These are phyloP conservation scores for Rhyzopertha dominica DNA, from an alignment of 1,140 invertebrate genomes.

Conservation along the genomic window DNA sequence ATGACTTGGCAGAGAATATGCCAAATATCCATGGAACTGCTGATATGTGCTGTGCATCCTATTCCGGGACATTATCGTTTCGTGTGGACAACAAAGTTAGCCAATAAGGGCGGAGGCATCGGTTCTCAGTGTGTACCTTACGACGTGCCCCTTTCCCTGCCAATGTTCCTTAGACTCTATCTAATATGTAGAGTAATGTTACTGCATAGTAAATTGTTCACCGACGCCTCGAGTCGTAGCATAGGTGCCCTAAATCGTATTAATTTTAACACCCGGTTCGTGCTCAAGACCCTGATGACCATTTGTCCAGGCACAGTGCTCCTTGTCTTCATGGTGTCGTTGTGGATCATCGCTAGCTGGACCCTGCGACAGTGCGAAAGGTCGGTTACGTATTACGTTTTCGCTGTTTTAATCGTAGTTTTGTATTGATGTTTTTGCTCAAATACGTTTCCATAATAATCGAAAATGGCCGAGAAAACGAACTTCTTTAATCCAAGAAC, in stretches of 20 bases:
- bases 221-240: constrained; percentile 90
- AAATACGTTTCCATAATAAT: no score
- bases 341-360: constrained; percentile 99
- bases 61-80: constrained; percentile 96
- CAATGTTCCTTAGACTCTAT: constrained; percentile 99
- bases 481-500: no score
- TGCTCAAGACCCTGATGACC: constrained; percentile 99
- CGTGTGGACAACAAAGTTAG: constrained; percentile 91
- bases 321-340: constrained; percentile 95
- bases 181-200: constrained; percentile 99
- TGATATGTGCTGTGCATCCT: constrained; percentile 95
- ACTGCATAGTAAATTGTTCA: constrained; percentile 98
- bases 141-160: constrained; percentile 93
- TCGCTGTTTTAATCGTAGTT: no score
- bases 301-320: constrained; percentile 98
- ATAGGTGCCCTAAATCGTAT: constrained; percentile 98
- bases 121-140: constrained; percentile 82
- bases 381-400: no score
- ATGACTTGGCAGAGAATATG: constrained; percentile 95
- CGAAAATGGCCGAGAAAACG: no score
- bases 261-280: constrained; percentile 99
- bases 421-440: no score
- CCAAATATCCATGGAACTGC: constrained; percentile 88
- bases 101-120: constrained; percentile 83
- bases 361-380: constrained; percentile 97